phyloP scores from a whole-genome alignment of 2,888 invertebrate species.

The Dastarcus helophoroides region DNA sequence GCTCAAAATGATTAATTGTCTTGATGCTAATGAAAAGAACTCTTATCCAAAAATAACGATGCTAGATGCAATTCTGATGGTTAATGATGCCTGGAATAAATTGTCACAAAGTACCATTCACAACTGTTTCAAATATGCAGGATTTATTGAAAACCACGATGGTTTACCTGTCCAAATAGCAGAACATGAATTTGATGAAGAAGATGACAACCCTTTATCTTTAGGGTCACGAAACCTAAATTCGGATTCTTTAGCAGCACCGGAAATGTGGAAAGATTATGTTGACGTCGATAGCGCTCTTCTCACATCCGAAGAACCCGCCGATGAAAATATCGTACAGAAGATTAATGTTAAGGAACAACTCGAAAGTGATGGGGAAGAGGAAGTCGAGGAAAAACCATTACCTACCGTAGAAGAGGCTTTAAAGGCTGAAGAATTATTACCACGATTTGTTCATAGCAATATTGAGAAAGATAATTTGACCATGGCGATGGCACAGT shows the following conservation, averaged over 20 bases:
- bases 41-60: constrained; percentile 10
- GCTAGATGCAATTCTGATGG: constrained; percentile 11
- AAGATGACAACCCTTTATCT: constrained; percentile 11
- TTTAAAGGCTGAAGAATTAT: constrained; percentile 11
- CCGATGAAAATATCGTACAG: constrained; percentile 14
- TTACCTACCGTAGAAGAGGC: constrained; percentile 13
- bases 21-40: constrained; percentile 10
- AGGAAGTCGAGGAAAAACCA: constrained; percentile 12
- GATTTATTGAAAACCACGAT: constrained; percentile 11
- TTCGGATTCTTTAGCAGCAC: constrained; percentile 10
- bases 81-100: constrained; percentile 11
- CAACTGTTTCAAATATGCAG: constrained; percentile 12
- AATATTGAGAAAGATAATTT: constrained; percentile 11
- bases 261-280: constrained; percentile 9
- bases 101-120: constrained; percentile 12
- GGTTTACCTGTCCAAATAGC: constrained; percentile 9
- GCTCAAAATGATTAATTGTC: constrained; percentile 10
- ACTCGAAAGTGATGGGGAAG: constrained; percentile 12
- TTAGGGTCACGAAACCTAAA: constrained; percentile 9
- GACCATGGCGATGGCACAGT: constrained; percentile 8
- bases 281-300: constrained; percentile 11
- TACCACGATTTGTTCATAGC: constrained; percentile 10
- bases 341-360: constrained; percentile 10
- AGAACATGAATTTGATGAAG: constrained; percentile 11
- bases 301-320: constrained; percentile 11